These are phyloP conservation scores for Labia minor DNA, from an alignment of 2,888 invertebrate species.

Conservation along the genomic window DNA sequence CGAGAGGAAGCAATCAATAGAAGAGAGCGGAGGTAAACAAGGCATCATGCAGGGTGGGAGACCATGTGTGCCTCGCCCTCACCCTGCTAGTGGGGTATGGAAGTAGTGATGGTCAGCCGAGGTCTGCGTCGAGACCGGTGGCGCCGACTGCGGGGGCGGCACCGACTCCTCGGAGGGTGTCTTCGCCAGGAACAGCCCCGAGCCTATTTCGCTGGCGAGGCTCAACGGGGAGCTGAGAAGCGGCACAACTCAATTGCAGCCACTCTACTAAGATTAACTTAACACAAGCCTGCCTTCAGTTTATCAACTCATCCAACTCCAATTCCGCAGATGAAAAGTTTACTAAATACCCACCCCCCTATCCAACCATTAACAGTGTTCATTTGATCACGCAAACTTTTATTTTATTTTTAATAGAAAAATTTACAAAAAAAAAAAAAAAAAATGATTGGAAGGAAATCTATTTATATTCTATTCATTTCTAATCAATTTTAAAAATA, in stretches of 20 bases:
- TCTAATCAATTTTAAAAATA: no score
- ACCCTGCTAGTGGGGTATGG: slow-evolving; percentile 47
- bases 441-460: no score
- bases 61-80: slow-evolving; percentile 42
- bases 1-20: not conserved
- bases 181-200: slow-evolving; percentile 84
- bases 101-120: slow-evolving; percentile 42
- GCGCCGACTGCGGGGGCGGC: slow-evolving; percentile 40
- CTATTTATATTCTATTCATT: no score
- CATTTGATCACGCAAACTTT: no score
- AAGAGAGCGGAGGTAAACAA: slow-evolving; percentile 33
- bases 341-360: no score
- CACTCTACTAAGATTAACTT: slow-evolving; percentile 17
- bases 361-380: no score
- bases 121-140: slow-evolving; percentile 48
- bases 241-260: slow-evolving; percentile 14
- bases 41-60: slow-evolving; percentile 35
- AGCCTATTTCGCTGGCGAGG: slow-evolving; percentile 62
- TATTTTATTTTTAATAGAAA: no score
- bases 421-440: no score
- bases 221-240: slow-evolving; percentile 34
- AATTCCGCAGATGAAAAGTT: not conserved
- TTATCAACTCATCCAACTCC: slow-evolving; percentile 26
- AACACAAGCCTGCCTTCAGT: slow-evolving; percentile 19
- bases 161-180: slow-evolving; percentile 77